A percentile compares a stretch with the other conserved stretches of the same genome.
Evolutionary conservation across 2,888 invertebrate species (phyloP).

Genomic region (Andricus curvator): DNA sequence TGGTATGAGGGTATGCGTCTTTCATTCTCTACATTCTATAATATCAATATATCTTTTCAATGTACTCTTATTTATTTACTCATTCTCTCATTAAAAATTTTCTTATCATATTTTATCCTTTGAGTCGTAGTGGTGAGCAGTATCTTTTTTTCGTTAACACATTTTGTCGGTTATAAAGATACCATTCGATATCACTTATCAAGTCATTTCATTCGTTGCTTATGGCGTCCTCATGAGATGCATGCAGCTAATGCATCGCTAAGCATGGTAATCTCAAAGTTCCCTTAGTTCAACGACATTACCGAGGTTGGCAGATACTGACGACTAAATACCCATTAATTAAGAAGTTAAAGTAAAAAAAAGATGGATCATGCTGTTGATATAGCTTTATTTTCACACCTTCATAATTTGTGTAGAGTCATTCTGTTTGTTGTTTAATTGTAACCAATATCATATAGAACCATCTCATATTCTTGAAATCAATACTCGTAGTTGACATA

Average conservation of each 20-base stretch:
- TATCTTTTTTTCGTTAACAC: constrained; percentile 49
- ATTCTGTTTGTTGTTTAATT: too few species aligned
- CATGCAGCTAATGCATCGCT: constrained; percentile 38
- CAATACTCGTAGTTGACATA: too few species aligned
- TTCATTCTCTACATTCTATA: neutral
- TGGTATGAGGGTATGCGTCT: constrained; percentile 3
- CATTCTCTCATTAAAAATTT: neutral
- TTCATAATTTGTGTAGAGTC: too few species aligned
- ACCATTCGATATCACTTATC: constrained; percentile 52
- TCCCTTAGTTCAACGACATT: constrained; percentile 1
- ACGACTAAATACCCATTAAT: neutral
- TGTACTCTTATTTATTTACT: neutral
- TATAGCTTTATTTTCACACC: too few species aligned
- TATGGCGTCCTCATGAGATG: constrained; percentile 12
- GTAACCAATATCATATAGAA: too few species aligned
- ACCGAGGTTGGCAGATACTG: neutral
- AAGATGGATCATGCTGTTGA: too few species aligned
- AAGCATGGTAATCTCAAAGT: constrained; percentile 30
- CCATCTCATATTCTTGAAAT: too few species aligned
- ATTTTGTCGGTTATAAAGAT: constrained; percentile 51
- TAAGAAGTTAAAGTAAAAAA: too few species aligned
- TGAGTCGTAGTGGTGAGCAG: constrained; percentile 34
- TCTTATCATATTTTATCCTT: constrained; percentile 26
- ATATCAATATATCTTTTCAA: neutral
- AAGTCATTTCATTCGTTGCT: constrained; percentile 8